phyloP scores from a whole-genome alignment of 2,888 invertebrate species.

The Rhopalosiphum nymphaeae region DNA sequence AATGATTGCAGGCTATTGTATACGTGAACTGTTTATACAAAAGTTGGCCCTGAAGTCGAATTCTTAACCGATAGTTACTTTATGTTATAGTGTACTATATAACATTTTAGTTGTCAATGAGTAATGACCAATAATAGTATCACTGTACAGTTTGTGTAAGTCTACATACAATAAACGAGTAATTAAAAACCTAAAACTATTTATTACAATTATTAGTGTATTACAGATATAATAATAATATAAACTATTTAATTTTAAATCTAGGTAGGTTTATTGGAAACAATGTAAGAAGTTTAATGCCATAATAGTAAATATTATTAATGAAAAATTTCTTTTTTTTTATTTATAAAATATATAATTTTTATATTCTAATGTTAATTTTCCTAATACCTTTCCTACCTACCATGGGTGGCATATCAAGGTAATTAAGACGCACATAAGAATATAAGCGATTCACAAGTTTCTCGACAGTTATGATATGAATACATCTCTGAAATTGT shows the following conservation, averaged over 20 bases:
- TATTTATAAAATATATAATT: not conserved
- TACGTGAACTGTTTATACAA: slow-evolving; percentile 29
- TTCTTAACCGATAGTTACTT: slow-evolving; percentile 37
- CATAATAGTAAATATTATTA: not conserved
- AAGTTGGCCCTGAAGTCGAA: slow-evolving; percentile 60
- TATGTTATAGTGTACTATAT: not conserved
- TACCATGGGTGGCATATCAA: not conserved
- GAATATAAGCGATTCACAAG: not conserved
- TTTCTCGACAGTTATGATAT: not conserved
- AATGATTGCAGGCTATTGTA: slow-evolving; percentile 42
- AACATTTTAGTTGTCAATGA: slow-evolving; percentile 38
- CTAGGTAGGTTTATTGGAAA: not conserved
- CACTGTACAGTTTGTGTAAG: not conserved
- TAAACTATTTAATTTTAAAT: not conserved
- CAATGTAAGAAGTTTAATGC: not conserved
- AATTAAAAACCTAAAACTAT: not conserved
- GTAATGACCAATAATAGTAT: slow-evolving; percentile 33
- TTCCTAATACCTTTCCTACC: not conserved
- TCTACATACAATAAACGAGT: not conserved
- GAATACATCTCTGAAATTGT: not conserved
- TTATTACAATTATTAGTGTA: not conserved
- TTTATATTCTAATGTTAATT: too few relatives aligned
- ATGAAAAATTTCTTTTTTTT: not conserved
- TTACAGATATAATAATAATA: not conserved
- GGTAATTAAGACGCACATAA: not conserved